phyloP scores from a whole-genome alignment of 2,113 vertebrate species.

The Columba janthina region DNA sequence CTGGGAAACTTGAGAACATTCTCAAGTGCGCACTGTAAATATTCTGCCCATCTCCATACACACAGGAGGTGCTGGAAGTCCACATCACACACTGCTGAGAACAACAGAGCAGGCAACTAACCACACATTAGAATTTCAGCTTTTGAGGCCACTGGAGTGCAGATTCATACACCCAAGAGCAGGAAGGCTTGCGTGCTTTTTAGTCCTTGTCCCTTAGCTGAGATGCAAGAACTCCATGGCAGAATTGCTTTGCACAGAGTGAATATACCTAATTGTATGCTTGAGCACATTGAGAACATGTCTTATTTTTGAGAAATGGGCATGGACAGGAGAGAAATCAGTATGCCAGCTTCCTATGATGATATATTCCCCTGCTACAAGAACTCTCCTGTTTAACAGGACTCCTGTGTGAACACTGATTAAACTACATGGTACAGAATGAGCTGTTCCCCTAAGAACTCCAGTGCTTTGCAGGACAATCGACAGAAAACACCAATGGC shows the following conservation, averaged over 20 bases:
- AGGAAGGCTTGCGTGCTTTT: background rate
- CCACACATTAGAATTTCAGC: background rate
- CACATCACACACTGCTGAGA: background rate
- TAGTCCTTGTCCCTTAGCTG: background rate
- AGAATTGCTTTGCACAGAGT: background rate
- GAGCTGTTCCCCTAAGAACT: background rate
- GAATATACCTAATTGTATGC: background rate
- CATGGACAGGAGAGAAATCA: background rate
- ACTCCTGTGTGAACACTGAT: background rate
- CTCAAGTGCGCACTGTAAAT: background rate
- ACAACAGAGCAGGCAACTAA: background rate
- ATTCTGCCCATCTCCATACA: background rate
- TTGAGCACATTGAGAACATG: background rate
- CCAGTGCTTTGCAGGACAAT: background rate
- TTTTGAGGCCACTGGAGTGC: background rate
- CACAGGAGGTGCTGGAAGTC: background rate
- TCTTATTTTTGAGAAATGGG: slow-evolving; percentile 10
- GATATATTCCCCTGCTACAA: background rate
- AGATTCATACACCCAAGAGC: background rate
- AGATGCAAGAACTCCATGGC: background rate
- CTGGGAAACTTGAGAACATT: background rate
- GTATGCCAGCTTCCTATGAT: background rate
- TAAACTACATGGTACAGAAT: background rate
- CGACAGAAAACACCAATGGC: background rate
- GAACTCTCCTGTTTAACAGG: background rate